Evolutionary conservation across 2,797 vertebrate genomes (phyloP), one percentile per base, ranked within the genome.

Genomic region (Argentina silus): DNA sequence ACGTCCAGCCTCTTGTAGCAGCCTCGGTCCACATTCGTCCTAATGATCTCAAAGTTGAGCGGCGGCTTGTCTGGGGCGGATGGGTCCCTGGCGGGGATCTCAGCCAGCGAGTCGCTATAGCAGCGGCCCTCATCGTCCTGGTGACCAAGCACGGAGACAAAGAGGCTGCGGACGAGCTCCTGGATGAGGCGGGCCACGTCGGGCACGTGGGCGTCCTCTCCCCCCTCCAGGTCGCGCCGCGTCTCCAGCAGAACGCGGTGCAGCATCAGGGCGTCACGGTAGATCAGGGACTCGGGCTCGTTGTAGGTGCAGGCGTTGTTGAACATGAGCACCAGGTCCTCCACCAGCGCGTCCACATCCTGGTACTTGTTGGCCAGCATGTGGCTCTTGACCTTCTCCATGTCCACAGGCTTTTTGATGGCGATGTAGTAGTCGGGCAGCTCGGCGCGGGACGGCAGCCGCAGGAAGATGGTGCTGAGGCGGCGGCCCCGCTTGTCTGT

Each of bases 271-370:
- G 98, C 97, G 48, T 99, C 98, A 74, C 97, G 98, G 85, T 99
- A 99, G 86, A 99, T 99, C 82, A 99, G 92, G 42, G 98, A 99
- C 82, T 99, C 96, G 0, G 98, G 98, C 78, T 99, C 98, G 0
- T 99, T 99, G 78, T 99, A 99, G 0, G 98, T 99, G 81, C 98
- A 99, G 2, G 98, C 98, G 0, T 99, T 99, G 86, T 99, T 99
- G 91, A 99, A 99, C 98, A 99, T 99, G 86, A 98, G 95, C 69
- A 98, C 97, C 12, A 99, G 93, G 92, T 99, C 98, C 77, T 99
- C 98, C 61, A 98, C 97, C 92, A 99, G 95, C 1, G 96, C 96
- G 56, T 99, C 98, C 19, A 99, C 95, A 57, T 99, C 97, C 91
- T 99, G 98, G 92, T 98, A 99, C 78, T 99, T 99, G 79, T 98